Conservation (phyloP, 2,888 invertebrate species). For the Pyrrhosoma nymphula region DNA sequence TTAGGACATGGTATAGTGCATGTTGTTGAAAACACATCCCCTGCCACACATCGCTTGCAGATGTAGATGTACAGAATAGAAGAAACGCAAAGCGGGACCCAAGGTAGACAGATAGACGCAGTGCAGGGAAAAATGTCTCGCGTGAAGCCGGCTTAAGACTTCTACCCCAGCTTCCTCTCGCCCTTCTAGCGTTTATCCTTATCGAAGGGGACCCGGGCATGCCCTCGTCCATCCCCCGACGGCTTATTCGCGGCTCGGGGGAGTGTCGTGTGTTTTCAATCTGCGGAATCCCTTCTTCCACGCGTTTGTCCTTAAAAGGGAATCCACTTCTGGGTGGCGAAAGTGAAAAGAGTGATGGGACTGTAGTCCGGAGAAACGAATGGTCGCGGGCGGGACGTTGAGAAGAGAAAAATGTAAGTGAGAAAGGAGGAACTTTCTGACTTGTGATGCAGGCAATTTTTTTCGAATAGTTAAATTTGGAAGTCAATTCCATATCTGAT, state of each 20-base stretch:
- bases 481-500: too few relatives aligned
- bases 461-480: too few relatives aligned
- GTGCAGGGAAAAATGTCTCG: too few relatives aligned
- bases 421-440: neutral
- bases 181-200: neutral
- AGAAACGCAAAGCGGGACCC: too few relatives aligned
- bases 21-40: too few relatives aligned
- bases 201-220: constrained; percentile 30
- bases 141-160: too few relatives aligned
- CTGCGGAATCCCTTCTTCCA: neutral
- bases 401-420: neutral
- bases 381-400: neutral
- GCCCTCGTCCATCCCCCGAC: neutral
- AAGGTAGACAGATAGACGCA: too few relatives aligned
- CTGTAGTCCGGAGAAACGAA: neutral
- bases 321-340: neutral
- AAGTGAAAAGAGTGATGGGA: neutral
- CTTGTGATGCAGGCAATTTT: too few relatives aligned
- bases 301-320: neutral
- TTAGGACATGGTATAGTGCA: too few relatives aligned
- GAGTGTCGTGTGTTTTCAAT: constrained; percentile 39
- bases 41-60: too few relatives aligned
- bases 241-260: neutral
- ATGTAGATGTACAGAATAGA: too few relatives aligned
- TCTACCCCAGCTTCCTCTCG: neutral